Conservation (phyloP, 2,888 invertebrate genomes). For the Nephrotoma flavescens region DNA sequence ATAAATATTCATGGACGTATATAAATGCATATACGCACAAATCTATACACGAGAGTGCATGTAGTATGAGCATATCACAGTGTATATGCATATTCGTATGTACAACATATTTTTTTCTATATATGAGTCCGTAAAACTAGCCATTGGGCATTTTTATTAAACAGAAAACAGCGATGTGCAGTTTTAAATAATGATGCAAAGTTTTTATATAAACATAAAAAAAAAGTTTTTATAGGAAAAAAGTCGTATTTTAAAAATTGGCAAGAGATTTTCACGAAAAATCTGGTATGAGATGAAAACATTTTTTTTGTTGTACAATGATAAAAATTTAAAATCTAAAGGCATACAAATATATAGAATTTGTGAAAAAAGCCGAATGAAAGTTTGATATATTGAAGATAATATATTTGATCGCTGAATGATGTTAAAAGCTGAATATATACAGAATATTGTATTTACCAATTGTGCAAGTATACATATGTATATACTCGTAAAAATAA, state of each 20-base stretch:
- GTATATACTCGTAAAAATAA: not conserved
- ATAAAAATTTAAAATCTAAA: not conserved
- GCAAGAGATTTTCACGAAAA: not conserved
- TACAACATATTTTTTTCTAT: not conserved
- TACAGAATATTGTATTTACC: not conserved
- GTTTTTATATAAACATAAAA: not conserved
- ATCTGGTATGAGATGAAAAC: not conserved
- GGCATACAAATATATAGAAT: not conserved
- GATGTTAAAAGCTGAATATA: not conserved
- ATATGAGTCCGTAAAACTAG: not conserved
- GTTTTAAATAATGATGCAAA: not conserved
- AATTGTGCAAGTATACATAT: not conserved
- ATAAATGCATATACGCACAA: not conserved
- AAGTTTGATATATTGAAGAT: not conserved
- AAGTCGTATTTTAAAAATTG: not conserved
- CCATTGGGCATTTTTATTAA: not conserved
- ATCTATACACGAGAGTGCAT: not conserved
- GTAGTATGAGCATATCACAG: not conserved
- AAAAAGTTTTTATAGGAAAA: not conserved
- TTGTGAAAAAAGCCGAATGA: not conserved
- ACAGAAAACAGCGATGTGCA: not conserved
- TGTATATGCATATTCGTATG: not conserved
- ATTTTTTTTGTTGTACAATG: not conserved
- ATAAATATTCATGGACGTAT: not conserved
- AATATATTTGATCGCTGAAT: not conserved